phyloP scores from a whole-genome alignment of 2,888 invertebrate species.

The Ichneumoninae sp. region DNA sequence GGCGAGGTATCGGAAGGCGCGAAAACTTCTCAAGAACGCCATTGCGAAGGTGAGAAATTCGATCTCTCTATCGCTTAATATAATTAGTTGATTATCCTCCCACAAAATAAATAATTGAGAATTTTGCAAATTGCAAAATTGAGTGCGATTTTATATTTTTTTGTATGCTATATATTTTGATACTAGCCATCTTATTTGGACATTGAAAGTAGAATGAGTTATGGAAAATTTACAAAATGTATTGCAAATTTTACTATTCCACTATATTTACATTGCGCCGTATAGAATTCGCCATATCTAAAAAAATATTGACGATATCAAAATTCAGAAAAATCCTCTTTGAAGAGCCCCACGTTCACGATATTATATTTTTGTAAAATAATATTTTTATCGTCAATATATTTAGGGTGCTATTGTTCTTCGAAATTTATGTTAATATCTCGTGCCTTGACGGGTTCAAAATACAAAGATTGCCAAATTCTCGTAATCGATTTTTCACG shows the following conservation, averaged over 20 bases:
- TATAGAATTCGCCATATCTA: no score
- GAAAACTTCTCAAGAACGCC: constrained; percentile 84
- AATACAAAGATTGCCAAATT: background rate
- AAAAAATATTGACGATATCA: no score
- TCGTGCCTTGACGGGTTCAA: background rate
- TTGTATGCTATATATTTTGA: no score
- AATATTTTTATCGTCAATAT: background rate
- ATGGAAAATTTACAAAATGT: background rate
- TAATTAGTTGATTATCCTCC: background rate
- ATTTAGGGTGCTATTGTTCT: no score
- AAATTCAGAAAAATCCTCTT: no score
- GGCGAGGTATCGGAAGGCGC: constrained; percentile 83
- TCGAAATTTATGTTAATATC: no score
- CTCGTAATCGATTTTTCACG: background rate
- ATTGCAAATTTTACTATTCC: background rate
- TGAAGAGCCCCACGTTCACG: no score
- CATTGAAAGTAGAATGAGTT: background rate
- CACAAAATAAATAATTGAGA: background rate
- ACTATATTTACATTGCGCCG: no score
- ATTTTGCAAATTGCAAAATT: no score
- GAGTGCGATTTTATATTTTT: background rate
- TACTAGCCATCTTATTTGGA: no score
- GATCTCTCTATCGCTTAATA: background rate
- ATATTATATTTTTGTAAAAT: no score
- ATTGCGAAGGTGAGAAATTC: constrained; percentile 82